phyloP scores from a whole-genome alignment of 2,113 vertebrate species.

The Cinclus mexicanus region DNA sequence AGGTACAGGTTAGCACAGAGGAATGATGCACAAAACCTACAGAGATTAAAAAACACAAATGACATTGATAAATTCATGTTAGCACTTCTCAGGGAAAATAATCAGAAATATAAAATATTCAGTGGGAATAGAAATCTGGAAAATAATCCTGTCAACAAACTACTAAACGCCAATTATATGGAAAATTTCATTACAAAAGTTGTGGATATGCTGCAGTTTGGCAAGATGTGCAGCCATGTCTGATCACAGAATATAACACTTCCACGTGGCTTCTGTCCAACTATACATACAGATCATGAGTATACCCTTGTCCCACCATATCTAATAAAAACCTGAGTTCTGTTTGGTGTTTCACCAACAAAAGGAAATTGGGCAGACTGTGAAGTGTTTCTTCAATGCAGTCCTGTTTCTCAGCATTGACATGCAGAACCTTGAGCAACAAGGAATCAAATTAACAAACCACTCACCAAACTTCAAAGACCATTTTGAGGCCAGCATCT shows the following conservation, averaged over 20 bases:
- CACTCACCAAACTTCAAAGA: background rate
- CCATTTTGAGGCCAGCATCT: background rate
- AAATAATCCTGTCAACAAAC: slow-evolving; percentile 6
- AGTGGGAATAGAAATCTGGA: background rate
- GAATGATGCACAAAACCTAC: background rate
- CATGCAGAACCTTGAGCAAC: background rate
- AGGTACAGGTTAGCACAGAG: background rate
- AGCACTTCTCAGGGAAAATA: background rate
- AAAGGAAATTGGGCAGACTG: background rate
- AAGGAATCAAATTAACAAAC: background rate
- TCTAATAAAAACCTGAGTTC: background rate
- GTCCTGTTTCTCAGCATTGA: background rate
- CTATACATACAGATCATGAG: background rate
- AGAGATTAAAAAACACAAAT: background rate
- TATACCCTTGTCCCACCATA: background rate
- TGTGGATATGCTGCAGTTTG: background rate
- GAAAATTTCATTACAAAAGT: background rate
- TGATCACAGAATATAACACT: background rate
- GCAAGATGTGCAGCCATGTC: accelerated
- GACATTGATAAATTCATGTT: background rate
- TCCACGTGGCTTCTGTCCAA: background rate
- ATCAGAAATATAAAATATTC: background rate
- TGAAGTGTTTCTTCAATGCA: background rate
- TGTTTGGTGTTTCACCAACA: background rate
- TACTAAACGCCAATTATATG: background rate